phyloP scores from a whole-genome alignment of 2,113 vertebrate genomes.

The Salvelinus sp. region DNA sequence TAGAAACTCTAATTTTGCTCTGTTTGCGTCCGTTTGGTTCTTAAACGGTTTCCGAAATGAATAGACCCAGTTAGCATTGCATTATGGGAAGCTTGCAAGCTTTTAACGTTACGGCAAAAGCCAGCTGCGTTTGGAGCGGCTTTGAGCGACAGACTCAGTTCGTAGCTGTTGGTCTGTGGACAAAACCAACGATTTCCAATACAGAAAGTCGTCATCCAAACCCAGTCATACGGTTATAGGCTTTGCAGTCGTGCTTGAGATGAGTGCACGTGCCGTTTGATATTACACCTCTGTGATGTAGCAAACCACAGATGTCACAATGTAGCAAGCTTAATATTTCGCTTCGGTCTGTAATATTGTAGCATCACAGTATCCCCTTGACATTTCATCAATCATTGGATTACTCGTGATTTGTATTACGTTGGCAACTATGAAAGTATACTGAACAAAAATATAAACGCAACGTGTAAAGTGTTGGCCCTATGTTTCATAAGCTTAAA shows the following conservation, averaged over 20 bases:
- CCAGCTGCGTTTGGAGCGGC: neutral
- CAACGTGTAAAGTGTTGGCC: too few species aligned
- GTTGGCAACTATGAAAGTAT: neutral
- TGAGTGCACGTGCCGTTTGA: neutral
- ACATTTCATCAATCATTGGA: neutral
- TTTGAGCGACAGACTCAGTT: too few species aligned
- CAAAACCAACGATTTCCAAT: neutral
- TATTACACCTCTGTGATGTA: neutral
- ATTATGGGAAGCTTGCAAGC: constrained; percentile 61
- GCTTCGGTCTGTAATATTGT: too few species aligned
- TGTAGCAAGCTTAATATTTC: neutral
- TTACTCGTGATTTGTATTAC: neutral
- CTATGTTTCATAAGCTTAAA: too few species aligned
- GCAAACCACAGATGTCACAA: neutral
- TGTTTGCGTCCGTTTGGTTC: too few species aligned
- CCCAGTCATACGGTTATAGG: too few species aligned
- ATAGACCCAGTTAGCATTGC: constrained; percentile 49
- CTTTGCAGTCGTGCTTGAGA: neutral
- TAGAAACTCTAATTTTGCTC: too few species aligned
- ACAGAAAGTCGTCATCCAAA: too few species aligned
- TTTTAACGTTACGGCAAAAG: too few species aligned
- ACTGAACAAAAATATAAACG: too few species aligned
- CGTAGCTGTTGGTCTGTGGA: neutral
- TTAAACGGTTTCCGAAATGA: too few species aligned
- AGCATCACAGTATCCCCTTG: too few species aligned